Conservation (phyloP, 1,140 invertebrate genomes). For the Aphelenchoides avenae region DNA sequence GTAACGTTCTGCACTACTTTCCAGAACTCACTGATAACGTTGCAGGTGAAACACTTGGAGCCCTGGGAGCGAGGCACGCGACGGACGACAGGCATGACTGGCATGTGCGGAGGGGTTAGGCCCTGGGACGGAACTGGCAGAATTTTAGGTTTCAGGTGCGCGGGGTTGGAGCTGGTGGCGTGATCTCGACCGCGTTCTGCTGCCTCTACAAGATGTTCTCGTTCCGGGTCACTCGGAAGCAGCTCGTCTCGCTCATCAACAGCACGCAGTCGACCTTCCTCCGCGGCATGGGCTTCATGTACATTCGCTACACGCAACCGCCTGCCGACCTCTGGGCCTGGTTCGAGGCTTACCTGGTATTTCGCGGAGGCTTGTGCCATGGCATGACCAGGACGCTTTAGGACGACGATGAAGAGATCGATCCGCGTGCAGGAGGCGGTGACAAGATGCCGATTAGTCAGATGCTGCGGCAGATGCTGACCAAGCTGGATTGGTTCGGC, state of each 20-base stretch:
- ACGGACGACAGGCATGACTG: constrained; percentile 79
- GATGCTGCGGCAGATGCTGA: constrained; percentile 84
- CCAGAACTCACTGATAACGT: constrained; percentile 1
- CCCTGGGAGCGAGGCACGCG: constrained; percentile 98
- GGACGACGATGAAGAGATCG: constrained; percentile 70
- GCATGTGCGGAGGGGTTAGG: constrained; percentile 95
- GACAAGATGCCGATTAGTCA: constrained; percentile 88
- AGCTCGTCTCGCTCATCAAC: constrained; percentile 87
- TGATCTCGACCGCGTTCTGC: constrained; percentile 95
- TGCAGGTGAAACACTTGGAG: constrained; percentile 81
- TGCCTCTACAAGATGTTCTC: constrained; percentile 98
- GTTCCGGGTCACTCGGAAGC: constrained; percentile 88
- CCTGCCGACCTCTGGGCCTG: constrained; percentile 90
- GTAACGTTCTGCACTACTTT: constrained; percentile 61
- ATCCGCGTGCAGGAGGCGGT: constrained; percentile 93
- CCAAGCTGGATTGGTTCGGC: constrained; percentile 74
- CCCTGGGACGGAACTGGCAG: constrained; percentile 53
- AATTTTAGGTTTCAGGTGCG: constrained; percentile 70
- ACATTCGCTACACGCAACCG: constrained; percentile 88
- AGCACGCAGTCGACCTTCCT: constrained; percentile 96
- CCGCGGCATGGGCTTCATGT: constrained; percentile 90
- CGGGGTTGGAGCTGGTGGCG: constrained; percentile 95
- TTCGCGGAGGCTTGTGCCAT: constrained; percentile 71
- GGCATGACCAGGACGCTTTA: constrained; percentile 56
- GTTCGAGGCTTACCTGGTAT: constrained; percentile 92